Conservation (phyloP, 2,113 vertebrate species). For the Triplophysa siluroides region DNA sequence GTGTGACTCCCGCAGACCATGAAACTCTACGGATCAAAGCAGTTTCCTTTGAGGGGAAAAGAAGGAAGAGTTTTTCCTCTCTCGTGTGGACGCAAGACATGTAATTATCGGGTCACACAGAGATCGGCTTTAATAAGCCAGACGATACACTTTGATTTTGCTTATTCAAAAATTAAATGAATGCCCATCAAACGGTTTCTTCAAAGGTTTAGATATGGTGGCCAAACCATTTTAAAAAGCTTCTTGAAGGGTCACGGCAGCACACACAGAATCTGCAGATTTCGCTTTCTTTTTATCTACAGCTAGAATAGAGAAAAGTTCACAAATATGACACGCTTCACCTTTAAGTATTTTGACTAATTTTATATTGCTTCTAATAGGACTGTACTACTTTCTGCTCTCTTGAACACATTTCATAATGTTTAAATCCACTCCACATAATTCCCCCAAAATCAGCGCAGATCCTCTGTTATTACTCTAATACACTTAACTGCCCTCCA, state of each 20-base stretch:
- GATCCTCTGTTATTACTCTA: neutral
- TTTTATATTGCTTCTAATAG: too few relatives aligned
- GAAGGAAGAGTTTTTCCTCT: neutral
- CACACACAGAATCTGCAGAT: neutral
- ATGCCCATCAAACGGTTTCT: slow-evolving; percentile 43
- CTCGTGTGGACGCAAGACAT: slow-evolving; percentile 19
- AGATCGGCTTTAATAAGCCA: slow-evolving; percentile 28
- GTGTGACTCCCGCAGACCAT: slow-evolving; percentile 51
- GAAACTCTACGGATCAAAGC: slow-evolving; percentile 9
- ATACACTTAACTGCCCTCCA: slow-evolving; percentile 9
- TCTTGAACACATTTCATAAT: neutral
- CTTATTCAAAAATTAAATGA: slow-evolving; percentile 47
- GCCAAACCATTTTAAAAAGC: slow-evolving; percentile 16
- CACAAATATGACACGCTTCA: too few relatives aligned
- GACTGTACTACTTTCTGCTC: too few relatives aligned
- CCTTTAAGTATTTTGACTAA: too few relatives aligned
- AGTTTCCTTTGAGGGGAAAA: neutral
- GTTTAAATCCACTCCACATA: neutral
- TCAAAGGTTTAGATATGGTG: slow-evolving; percentile 30
- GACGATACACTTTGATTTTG: slow-evolving; percentile 41
- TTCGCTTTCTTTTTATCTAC: neutral
- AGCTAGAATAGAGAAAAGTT: too few relatives aligned
- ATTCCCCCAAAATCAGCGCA: neutral
- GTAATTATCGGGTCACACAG: slow-evolving; percentile 38
- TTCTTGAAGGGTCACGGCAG: neutral